Evolutionary conservation across 2,797 vertebrate species (phyloP), one percentile per base, ranked within the genome.

Genomic region (Phylloscopus collybita): DNA sequence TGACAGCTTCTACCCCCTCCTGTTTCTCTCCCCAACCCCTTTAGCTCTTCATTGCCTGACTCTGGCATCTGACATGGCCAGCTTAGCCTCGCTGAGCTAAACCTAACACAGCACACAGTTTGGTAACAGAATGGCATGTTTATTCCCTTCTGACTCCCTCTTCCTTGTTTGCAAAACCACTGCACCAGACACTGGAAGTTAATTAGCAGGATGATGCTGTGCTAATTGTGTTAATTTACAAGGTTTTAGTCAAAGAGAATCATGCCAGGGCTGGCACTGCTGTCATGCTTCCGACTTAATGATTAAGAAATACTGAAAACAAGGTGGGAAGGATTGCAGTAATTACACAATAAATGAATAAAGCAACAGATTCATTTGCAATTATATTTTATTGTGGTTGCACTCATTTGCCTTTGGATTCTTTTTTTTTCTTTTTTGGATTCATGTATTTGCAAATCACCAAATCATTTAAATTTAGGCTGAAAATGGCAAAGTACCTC

Each of bases 171-270:
- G 98, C 98, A 98, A 98, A 98, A 98, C 98, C 97, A 96, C 98
- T 98, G 98, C 98, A 98, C 97, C 97, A 98, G 98, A 98, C 98
- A 98, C 98, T 98, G 96, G 97, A 98, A 98, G 98, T 98, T 99
- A 99, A 99, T 99, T 99, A 99, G 98, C 98, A 97, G 98, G 98
- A 99, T 98, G 99, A 99, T 98, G 98, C 98, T 98, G 98, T 98
- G 98, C 99, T 99, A 99, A 99, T 99, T 99, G 99, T 98, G 98
- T 99, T 99, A 99, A 99, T 99, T 99, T 99, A 99, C 99, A 99
- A 99, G 99, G 99, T 99, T 99, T 99, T 99, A 99, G 98, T 99
- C 98, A 99, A 99, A 99, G 98, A 98, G 98, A 99, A 98, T 98
- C 98, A 98, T 98, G 98, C 98, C 98, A 98, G 98, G 98, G 98